Percentiles rank a stretch among this genome's conserved stretches.
Evolutionary conservation across 2,797 vertebrate species (phyloP).

Genomic region (Prunella strophiata): DNA sequence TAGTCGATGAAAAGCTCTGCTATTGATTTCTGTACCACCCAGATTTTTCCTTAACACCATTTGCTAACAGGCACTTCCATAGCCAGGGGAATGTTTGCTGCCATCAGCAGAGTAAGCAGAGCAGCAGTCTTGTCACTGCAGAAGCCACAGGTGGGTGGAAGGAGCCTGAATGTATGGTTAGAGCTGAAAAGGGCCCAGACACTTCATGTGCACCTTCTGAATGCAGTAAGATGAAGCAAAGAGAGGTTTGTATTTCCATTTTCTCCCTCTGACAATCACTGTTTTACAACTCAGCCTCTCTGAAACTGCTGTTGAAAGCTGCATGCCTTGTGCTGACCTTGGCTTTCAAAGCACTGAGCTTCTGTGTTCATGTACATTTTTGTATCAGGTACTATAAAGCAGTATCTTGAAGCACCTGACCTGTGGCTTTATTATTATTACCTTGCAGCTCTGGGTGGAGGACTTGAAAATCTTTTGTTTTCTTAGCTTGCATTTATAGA

Average conservation of each 20-base stretch:
- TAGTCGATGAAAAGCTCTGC: background rate
- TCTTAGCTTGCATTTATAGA: background rate
- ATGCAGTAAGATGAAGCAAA: background rate
- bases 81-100: background rate
- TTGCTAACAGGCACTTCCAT: background rate
- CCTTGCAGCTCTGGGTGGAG: background rate
- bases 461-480: slow-evolving; percentile 4
- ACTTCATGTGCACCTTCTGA: background rate
- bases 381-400: background rate
- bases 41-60: background rate
- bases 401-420: background rate
- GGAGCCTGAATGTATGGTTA: background rate
- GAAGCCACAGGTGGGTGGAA: background rate
- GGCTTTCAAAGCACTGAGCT: background rate
- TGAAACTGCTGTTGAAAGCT: background rate
- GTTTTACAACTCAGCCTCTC: background rate
- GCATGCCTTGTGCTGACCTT: background rate
- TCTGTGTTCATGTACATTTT: background rate
- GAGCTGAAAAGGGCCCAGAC: background rate
- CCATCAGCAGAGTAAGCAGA: background rate
- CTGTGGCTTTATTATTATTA: slow-evolving; percentile 31
- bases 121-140: background rate
- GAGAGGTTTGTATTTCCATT: background rate
- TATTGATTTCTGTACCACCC: background rate
- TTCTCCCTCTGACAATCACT: background rate